phyloP scores from a whole-genome alignment of 2,888 invertebrate genomes.

The Bedellia somnulentella region DNA sequence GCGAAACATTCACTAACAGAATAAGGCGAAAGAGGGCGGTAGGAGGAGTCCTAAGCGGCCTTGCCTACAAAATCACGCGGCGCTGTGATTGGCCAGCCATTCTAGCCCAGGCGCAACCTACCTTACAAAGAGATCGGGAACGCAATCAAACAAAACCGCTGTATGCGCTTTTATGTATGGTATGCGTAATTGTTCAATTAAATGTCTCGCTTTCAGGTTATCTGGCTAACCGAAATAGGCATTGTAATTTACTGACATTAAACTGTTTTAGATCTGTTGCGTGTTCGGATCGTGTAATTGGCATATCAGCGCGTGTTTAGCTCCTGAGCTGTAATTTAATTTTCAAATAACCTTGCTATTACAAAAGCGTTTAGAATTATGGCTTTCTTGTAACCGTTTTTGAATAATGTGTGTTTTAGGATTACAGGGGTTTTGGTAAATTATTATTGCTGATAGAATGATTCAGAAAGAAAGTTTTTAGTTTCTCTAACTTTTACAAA shows the following conservation, averaged over 20 bases:
- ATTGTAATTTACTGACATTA: constrained; percentile 10
- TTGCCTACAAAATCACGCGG: constrained; percentile 24
- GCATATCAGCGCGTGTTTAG: too few species aligned
- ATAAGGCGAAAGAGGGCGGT: constrained; percentile 31
- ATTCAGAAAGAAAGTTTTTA: too few species aligned
- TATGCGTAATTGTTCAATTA: constrained; percentile 30
- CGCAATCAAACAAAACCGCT: constrained; percentile 41
- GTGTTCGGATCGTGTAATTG: neutral
- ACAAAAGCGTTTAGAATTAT: too few species aligned
- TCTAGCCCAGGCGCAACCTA: constrained; percentile 27
- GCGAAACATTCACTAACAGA: constrained; percentile 26
- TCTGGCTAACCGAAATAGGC: constrained; percentile 6
- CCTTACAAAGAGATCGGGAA: constrained; percentile 19
- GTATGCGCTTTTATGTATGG: constrained; percentile 31
- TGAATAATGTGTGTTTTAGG: too few species aligned
- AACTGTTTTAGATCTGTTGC: constrained; percentile 7
- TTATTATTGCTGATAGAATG: too few species aligned
- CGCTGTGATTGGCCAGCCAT: constrained; percentile 30
- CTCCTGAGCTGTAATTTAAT: too few species aligned
- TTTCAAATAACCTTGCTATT: too few species aligned
- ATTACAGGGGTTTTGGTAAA: too few species aligned
- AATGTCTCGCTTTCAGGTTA: constrained; percentile 11
- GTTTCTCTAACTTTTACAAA: too few species aligned
- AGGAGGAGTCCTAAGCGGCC: constrained; percentile 19
- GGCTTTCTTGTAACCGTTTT: too few species aligned